Evolutionary conservation across 2,113 vertebrate genomes (phyloP).

Genomic region (Saguinus midas): DNA sequence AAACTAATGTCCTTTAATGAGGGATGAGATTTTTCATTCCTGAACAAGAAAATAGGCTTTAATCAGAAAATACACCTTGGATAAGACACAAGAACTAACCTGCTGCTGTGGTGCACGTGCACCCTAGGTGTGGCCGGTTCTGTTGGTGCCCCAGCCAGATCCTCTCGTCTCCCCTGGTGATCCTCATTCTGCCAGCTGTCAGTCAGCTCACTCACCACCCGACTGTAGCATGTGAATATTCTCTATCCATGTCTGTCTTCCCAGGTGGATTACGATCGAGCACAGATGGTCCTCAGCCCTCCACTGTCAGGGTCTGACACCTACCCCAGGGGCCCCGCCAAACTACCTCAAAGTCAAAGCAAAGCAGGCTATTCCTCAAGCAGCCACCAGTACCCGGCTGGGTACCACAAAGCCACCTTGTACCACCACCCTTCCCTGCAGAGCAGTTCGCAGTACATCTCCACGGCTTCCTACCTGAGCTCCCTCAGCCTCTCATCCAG

Average conservation of each 20-base stretch:
- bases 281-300: conserved; percentile 90
- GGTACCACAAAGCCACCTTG: conserved; percentile 91
- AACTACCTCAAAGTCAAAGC: conserved; percentile 96
- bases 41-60: neutral
- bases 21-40: neutral
- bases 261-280: conserved; percentile 95
- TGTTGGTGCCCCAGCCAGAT: rapidly evolving
- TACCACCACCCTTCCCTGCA: conserved; percentile 92
- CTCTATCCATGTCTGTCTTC: conserved; percentile 39
- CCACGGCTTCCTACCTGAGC: conserved; percentile 94
- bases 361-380: conserved; percentile 91
- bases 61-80: neutral
- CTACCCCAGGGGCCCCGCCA: conserved; percentile 92
- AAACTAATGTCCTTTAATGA: neutral
- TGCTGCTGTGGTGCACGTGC: too few species aligned
- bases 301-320: conserved; percentile 91
- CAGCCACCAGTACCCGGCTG: conserved; percentile 91
- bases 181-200: neutral
- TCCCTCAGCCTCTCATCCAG: conserved; percentile 93
- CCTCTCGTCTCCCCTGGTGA: neutral
- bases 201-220: neutral
- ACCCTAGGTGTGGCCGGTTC: too few species aligned
- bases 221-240: neutral
- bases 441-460: conserved; percentile 93
- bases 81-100: neutral